phyloP scores from a whole-genome alignment of 1,140 invertebrate genomes.

The Eubasilissa regina region DNA sequence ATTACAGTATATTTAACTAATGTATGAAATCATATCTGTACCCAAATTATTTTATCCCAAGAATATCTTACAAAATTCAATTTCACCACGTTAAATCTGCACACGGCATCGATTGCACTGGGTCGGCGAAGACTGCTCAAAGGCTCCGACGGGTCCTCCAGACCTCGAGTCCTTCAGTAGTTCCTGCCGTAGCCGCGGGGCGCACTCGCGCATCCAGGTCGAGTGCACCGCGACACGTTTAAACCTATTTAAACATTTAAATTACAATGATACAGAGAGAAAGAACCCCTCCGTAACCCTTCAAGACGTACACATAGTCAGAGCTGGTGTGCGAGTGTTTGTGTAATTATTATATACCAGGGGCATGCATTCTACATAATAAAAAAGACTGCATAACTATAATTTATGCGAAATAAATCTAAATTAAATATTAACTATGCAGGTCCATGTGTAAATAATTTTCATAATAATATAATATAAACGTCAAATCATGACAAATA shows the following conservation, averaged over 20 bases:
- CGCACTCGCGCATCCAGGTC: neutral
- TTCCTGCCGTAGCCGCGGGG: neutral
- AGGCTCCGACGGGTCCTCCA: neutral
- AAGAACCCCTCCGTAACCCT: neutral
- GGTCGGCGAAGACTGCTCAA: neutral
- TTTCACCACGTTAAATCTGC: neutral
- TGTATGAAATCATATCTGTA: too few species aligned
- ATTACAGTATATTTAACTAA: too few species aligned
- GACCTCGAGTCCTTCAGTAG: neutral
- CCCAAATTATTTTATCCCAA: neutral
- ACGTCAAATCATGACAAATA: too few species aligned
- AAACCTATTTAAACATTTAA: constrained; percentile 37
- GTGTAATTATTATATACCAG: too few species aligned
- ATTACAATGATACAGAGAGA: constrained; percentile 24
- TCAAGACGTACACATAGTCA: constrained; percentile 20
- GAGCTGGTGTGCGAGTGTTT: neutral
- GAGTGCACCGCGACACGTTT: constrained; percentile 24
- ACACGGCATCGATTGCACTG: constrained; percentile 14
- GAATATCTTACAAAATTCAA: neutral
- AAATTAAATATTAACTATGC: too few species aligned
- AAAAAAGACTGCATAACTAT: too few species aligned
- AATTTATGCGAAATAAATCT: too few species aligned
- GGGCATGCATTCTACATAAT: too few species aligned
- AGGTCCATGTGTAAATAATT: too few species aligned
- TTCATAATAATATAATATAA: too few species aligned